Evolutionary conservation across 2,888 invertebrate species (phyloP), one percentile per base, ranked within the genome.

Genomic region (Drosophila paranaensis): DNA sequence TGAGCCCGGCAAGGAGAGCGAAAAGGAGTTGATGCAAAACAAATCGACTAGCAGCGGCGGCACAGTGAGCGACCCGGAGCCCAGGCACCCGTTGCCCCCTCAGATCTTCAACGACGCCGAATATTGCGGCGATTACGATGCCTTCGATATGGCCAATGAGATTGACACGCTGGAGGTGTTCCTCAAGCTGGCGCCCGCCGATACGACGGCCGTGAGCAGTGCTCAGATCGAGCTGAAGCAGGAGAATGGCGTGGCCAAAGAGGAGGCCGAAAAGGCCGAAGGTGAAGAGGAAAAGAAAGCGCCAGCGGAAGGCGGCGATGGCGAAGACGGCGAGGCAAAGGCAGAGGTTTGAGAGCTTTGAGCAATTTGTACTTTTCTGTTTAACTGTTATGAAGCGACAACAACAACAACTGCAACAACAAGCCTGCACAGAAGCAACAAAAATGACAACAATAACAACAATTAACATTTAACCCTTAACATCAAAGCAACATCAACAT

Each of bases 91-190:
- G 57, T 93, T 98, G 89, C 98, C 98, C 50, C 99, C 99, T 66
- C 99, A 99, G 93, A 94, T 99, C 83, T 99, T 98, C 93, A 97
- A 97, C 91, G 98, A 97, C 74, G 96, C 96, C 13, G 96, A 96
- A 78, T 93, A 92, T 63, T 97, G 98, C 91, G 99, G 99, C 92
- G 98, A 98, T 93, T 98, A 98, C 93, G 97, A 98, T 92, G 96
- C 95, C 90, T 98, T 98, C 93, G 97, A 97, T 93, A 93, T 97
- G 93, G 96, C 98, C 25, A 97, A 98, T 93, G 98, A 98, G 94
- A 95, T 96, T 81, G 97, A 98, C 91, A 96, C 96, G 82, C 94
- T 98, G 93, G 97, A 98, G 92, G 95, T 96, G 91, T 98, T 98
- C 92, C 93, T 98, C 69, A 97, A 97, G 93, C 91, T 97, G 81